Conservation (phyloP, 2,797 vertebrate species). For the Muscicapa comitata region DNA sequence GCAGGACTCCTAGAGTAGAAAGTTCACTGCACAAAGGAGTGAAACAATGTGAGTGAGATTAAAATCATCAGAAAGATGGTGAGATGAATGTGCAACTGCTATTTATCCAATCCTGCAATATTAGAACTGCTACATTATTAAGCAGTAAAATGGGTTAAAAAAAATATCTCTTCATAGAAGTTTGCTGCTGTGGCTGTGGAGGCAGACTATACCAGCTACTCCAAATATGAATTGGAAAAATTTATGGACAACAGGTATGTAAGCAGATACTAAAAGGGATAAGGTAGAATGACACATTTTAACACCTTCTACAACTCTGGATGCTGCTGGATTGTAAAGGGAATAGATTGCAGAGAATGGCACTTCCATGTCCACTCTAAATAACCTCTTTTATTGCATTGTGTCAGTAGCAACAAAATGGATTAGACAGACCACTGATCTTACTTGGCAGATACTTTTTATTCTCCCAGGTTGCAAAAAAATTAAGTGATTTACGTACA, state of each 20-base stretch:
- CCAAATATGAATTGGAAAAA: background rate
- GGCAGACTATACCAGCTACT: background rate
- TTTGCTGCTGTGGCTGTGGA: background rate
- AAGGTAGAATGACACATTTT: background rate
- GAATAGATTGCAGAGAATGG: background rate
- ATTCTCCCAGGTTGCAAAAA: background rate
- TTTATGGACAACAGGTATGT: background rate
- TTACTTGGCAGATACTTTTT: background rate
- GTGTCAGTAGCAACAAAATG: background rate
- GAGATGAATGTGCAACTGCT: background rate
- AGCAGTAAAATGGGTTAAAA: background rate
- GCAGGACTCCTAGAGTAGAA: background rate
- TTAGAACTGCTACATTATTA: background rate
- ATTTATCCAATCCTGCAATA: background rate
- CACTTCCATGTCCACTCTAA: background rate
- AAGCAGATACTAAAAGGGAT: background rate
- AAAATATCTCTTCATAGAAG: background rate
- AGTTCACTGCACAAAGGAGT: background rate
- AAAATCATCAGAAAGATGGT: background rate
- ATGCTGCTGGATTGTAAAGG: background rate
- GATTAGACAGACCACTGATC: background rate
- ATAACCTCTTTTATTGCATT: background rate
- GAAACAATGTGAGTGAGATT: background rate
- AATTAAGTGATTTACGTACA: accelerated
- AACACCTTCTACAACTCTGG: background rate